phyloP scores from a whole-genome alignment of 2,888 invertebrate species.

The Elmis aenea region DNA sequence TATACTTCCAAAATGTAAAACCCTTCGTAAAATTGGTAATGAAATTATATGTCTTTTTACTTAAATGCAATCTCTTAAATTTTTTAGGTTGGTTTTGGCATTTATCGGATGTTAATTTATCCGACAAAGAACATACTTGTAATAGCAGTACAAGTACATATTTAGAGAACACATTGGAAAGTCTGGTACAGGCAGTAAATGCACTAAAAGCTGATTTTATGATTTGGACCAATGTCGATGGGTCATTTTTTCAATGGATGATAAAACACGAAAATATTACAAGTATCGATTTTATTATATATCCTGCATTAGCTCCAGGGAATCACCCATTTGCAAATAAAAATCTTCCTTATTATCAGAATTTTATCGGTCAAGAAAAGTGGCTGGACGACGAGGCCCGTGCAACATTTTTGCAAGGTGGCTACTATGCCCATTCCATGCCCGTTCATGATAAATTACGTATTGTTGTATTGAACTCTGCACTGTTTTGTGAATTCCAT shows the following conservation, averaged over 20 bases:
- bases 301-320: constrained; percentile 3
- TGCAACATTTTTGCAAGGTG: constrained; percentile 4
- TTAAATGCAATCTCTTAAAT: too few relatives aligned
- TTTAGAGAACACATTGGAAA: too few relatives aligned
- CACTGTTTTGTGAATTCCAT: constrained; percentile 6
- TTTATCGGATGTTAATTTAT: constrained; percentile 3
- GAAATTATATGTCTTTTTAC: too few relatives aligned
- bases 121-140: background rate
- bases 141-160: too few relatives aligned
- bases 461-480: constrained; percentile 8
- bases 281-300: background rate
- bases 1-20: too few relatives aligned
- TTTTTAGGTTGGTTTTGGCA: constrained; percentile 9
- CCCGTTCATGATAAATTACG: constrained; percentile 2
- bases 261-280: background rate
- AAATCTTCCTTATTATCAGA: constrained; percentile 1
- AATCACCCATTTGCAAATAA: background rate
- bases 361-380: background rate
- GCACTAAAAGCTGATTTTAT: constrained; percentile 2
- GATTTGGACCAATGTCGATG: constrained; percentile 4
- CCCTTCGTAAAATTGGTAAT: too few relatives aligned
- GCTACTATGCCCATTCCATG: constrained; percentile 2
- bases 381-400: constrained; percentile 2
- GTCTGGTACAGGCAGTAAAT: background rate
- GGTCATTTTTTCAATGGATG: background rate